Conservation (phyloP, 2,888 invertebrate species). For the Phortica magna region DNA sequence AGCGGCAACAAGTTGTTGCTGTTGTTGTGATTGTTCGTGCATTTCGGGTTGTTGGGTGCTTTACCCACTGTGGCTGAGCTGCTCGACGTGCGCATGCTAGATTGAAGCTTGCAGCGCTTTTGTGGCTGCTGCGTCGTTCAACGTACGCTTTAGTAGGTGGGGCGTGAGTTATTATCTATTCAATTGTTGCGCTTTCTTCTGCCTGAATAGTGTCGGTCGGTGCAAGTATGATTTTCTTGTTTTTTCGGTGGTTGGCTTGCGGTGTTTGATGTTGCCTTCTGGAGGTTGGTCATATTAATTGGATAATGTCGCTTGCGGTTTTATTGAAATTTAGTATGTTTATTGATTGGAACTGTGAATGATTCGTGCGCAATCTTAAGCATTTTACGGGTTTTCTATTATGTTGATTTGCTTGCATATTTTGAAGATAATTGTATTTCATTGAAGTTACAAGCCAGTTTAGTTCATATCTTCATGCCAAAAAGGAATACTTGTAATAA, state of each 20-base stretch:
- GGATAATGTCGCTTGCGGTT: conserved; percentile 60
- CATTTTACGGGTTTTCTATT: background rate
- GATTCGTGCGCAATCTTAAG: background rate
- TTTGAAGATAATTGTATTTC: too few relatives aligned
- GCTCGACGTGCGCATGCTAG: background rate
- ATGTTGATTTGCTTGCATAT: background rate
- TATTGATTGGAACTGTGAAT: conserved; percentile 35
- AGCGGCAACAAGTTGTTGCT: conserved; percentile 61
- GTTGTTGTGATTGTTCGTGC: conserved; percentile 39
- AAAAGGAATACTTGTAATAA: too few relatives aligned
- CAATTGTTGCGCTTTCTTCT: conserved; percentile 71
- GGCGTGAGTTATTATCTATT: conserved; percentile 77
- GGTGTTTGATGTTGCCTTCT: conserved; percentile 32
- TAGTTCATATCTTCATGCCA: too few relatives aligned
- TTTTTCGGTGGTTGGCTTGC: conserved; percentile 41
- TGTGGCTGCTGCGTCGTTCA: conserved; percentile 41
- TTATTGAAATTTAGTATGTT: conserved; percentile 41
- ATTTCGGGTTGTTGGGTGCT: background rate
- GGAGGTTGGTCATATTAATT: conserved; percentile 67
- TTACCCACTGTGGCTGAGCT: background rate
- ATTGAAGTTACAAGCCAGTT: too few relatives aligned
- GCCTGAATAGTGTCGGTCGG: conserved; percentile 51
- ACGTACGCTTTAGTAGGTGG: conserved; percentile 60
- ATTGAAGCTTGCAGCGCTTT: conserved; percentile 26
- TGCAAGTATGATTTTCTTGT: conserved; percentile 46